Base-by-base conservation (phyloP, 2,797 vertebrate genomes). In the Spinibarbus caldwelli region DNA sequence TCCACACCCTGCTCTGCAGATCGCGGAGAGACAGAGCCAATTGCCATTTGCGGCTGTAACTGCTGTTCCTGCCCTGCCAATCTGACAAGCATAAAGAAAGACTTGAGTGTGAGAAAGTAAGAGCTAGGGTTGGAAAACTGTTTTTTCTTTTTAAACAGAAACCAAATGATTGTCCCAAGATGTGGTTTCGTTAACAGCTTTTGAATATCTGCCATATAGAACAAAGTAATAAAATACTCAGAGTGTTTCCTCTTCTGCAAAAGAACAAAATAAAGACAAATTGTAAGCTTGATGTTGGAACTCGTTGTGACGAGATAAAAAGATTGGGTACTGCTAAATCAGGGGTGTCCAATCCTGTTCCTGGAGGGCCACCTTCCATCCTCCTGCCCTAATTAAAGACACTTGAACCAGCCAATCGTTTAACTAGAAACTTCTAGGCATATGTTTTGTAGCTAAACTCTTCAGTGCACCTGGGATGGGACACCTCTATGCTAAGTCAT, bases 61-160 rank as follows among this genome's bases (percentile, higher is more conserved):
- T 86, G 87, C 92, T 97, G 97, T 72, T 98, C 97, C 90, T 97
- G 95, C 62, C 96, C 96, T 86, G 97, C 97, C 84, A 99, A 92
- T 92, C 97, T 99, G 87, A 82, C 1, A 68, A 26, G 45, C 75
- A 80, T 52, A 19, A 64, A 68, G 67, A 77, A 15, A 78, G 45
- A 45, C n/a, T 31, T 41, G 5, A 43, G 45, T 52, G 36, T 73
- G 23, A 62, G 70, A 47, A 59, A 52, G 29, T 29, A 12, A 45
- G n/a, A 17, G 49, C 5, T 5, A 36, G 29, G 15, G 17, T 23
- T 75, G 31, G 47, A 75, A 52, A 75, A 31, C 9, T 10, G 4
- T 72, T 52, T 71, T 21, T 11, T 72, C 3, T 5, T 73, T 52
- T 34, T 36, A 7, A 15, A 10, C 14, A 26, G 7, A 34, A 77